Conservation (phyloP, 2,113 vertebrate genomes). For the Boulengeromyrus knoepffleri region DNA sequence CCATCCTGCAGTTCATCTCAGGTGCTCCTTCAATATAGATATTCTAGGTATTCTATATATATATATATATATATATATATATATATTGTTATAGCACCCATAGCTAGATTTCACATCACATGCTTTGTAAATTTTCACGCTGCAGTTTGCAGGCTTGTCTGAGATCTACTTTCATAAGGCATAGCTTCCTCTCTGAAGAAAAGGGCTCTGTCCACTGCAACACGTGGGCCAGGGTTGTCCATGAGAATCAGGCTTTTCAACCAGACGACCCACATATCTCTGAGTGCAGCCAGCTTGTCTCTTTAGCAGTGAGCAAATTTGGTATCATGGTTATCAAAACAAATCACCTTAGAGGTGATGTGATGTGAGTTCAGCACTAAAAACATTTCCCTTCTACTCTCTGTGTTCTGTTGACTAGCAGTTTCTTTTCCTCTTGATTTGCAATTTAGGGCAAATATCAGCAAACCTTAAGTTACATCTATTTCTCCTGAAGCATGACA, state of each 20-base stretch:
- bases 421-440: background rate
- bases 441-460: background rate
- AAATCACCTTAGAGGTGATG: slow-evolving; percentile 1
- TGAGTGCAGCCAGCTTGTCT: background rate
- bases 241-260: background rate
- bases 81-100: background rate
- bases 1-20: background rate
- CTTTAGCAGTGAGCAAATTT: background rate
- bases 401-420: background rate
- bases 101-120: background rate
- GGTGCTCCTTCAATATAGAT: background rate
- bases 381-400: background rate
- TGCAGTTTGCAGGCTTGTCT: background rate
- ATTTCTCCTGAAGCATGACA: background rate
- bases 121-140: background rate
- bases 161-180: background rate
- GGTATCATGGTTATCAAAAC: background rate
- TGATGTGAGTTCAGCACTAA: background rate
- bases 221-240: background rate
- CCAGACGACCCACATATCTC: background rate
- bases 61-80: background rate
- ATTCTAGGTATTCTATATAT: background rate
- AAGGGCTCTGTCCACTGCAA: background rate
- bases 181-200: background rate
- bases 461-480: background rate